A percentile compares a stretch with the other conserved stretches of the same genome.
These are phyloP conservation scores for Damaliscus lunatus DNA, from an alignment of 2,113 vertebrate genomes.

Conservation along the genomic window DNA sequence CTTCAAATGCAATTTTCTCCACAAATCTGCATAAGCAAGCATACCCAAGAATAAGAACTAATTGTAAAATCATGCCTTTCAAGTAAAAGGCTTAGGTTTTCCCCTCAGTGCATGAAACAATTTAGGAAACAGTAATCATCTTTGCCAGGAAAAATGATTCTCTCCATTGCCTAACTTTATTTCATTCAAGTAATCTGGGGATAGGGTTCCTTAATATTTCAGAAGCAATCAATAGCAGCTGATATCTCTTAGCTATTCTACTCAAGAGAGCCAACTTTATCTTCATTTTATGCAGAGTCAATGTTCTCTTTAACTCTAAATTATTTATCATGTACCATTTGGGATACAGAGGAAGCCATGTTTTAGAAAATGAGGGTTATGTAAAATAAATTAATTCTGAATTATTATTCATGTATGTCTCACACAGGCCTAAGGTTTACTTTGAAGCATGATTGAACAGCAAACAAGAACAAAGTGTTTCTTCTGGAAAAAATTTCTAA, in stretches of 20 bases:
- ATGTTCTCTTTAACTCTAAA: conserved; percentile 63
- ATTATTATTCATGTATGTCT: conserved; percentile 22
- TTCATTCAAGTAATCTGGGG: conserved; percentile 24
- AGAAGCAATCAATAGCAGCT: conserved; percentile 58
- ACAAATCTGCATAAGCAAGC: not conserved
- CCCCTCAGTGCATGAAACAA: not conserved
- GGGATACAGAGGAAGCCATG: conserved; percentile 3
- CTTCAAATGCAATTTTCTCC: not conserved
- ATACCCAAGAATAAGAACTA: not conserved
- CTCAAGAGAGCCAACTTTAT: conserved; percentile 53
- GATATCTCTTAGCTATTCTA: conserved; percentile 37
- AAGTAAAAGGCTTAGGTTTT: not conserved
- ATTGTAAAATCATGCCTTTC: not conserved
- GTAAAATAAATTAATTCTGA: conserved; percentile 41
- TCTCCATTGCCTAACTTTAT: conserved; percentile 7
- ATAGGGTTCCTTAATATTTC: conserved; percentile 62
- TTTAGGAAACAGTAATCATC: conserved; percentile 1
- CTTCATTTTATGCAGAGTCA: conserved; percentile 55
- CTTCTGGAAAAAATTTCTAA: not conserved
- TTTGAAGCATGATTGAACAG: not conserved
- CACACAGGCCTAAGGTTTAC: not conserved
- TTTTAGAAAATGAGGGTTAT: conserved; percentile 26
- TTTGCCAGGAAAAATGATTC: conserved; percentile 21
- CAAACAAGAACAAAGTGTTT: not conserved
- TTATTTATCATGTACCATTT: conserved; percentile 57